Conservation (phyloP, 1,140 invertebrate genomes). For the Dolichoris vasculosae region DNA sequence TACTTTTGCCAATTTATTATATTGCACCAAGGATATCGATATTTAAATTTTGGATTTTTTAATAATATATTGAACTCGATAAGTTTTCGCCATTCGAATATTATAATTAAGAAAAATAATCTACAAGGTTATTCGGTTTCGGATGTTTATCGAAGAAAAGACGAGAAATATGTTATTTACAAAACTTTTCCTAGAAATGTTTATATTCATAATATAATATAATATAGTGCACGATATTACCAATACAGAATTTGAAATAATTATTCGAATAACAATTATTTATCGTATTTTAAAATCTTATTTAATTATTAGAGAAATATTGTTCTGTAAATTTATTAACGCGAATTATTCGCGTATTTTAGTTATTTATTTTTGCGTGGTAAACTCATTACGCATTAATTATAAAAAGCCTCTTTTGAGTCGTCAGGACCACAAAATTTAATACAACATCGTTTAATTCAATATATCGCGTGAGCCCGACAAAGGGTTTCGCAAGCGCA, state of each 20-base stretch:
- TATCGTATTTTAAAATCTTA: not conserved
- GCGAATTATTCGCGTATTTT: constrained; percentile 2
- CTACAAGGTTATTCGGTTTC: no score
- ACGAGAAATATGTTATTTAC: not conserved
- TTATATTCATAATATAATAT: not conserved
- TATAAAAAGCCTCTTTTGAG: constrained; percentile 36
- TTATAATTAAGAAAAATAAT: no score
- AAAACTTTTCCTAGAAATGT: not conserved
- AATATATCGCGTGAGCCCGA: constrained; percentile 24
- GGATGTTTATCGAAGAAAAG: no score
- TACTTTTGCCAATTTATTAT: no score
- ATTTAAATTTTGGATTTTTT: no score
- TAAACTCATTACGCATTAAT: constrained; percentile 36
- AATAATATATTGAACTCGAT: no score
- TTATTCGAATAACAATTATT: not conserved
- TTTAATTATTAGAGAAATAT: not conserved
- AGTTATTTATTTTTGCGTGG: not conserved
- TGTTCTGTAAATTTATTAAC: not conserved
- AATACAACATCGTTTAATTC: constrained; percentile 39
- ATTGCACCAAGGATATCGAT: no score
- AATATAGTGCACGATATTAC: no score
- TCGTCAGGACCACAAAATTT: constrained; percentile 22
- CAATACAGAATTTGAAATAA: not conserved
- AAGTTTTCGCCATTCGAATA: no score
- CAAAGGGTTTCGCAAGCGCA: constrained; percentile 34